Evolutionary conservation across 2,113 vertebrate genomes (phyloP), one percentile per base, ranked within the genome.

Genomic region (Trachemys scripta): DNA sequence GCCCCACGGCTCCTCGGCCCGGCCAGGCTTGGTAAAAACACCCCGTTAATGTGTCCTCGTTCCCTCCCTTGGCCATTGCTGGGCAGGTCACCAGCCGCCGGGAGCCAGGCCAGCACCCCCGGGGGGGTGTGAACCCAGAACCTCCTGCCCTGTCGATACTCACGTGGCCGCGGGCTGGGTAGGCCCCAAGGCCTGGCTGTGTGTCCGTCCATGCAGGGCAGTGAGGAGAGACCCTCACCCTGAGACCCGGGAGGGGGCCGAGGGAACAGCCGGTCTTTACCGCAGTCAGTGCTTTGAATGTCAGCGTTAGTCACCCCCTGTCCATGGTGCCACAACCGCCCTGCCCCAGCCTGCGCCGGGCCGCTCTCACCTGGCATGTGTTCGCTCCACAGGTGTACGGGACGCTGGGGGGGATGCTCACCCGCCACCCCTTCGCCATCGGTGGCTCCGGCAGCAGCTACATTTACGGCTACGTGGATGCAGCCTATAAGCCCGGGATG

Each of bases 401-500:
- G 0, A 99, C 99, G 4, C 3, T 99, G 0, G 98, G 96, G 1
- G 99, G 99, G 4, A 98, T 99, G 95, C 96, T 99, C 87, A 98
- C 97, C 8, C 98, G 98, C 14, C 99, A 99, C 0, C 99, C 99
- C 1, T 99, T 99, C 89, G 97, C 98, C 38, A 94, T 99, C 0
- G 99, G 99, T 0, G 99, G 99, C 51, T 99, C 99, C 0, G 99
- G 99, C 45, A 99, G 99, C 90, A 97, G 93, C 1, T 99, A 98
- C 54, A 98, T 99, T 81, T 98, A 99, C 2, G 99, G 99, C 1
- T 99, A 98, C 65, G 99, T 99, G 72, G 99, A 99, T 29, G 98
- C 99, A 0, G 98, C 98, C 1, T 99, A 98, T 92, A 98, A 97
- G 10, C 95, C 91, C 17, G 98, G 96, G 62, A 99, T 99, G 99